Evolutionary conservation across 2,797 vertebrate genomes (phyloP).

Genomic region (Megalops cyprinoides): DNA sequence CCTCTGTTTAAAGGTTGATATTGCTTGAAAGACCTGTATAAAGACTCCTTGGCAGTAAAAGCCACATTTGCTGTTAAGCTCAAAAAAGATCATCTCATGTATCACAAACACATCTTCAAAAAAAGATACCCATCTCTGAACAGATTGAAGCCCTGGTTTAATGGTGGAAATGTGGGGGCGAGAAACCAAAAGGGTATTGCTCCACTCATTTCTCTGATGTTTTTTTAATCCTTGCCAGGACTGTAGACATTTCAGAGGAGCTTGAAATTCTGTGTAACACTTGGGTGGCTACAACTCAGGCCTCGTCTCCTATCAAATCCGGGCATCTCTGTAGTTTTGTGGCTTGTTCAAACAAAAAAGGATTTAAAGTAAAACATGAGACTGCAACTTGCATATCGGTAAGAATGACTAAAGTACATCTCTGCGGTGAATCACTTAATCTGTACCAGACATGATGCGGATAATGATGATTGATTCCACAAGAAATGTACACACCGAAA

Average conservation of each 20-base stretch:
- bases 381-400: not conserved
- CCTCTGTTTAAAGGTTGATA: not conserved
- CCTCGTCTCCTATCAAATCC: not conserved
- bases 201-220: slow-evolving; percentile 5
- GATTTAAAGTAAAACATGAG: slow-evolving; percentile 6
- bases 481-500: not conserved
- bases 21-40: not conserved
- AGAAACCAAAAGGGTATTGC: not conserved
- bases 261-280: not conserved
- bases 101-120: too few species aligned
- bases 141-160: not conserved
- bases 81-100: not conserved
- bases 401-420: not conserved
- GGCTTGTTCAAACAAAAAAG: not conserved
- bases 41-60: not conserved
- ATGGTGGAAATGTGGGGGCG: not conserved
- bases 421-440: slow-evolving; percentile 2
- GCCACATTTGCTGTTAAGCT: not conserved
- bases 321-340: slow-evolving; percentile 13
- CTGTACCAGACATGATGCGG: not conserved
- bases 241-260: slow-evolving; percentile 6
- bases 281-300: slow-evolving; percentile 1
- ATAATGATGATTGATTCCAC: not conserved
- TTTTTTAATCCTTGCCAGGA: slow-evolving; percentile 12
- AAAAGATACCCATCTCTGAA: slow-evolving; percentile 1